Base-by-base conservation (phyloP, 2,888 invertebrate species). In the Trissonchulus sp. region DNA sequence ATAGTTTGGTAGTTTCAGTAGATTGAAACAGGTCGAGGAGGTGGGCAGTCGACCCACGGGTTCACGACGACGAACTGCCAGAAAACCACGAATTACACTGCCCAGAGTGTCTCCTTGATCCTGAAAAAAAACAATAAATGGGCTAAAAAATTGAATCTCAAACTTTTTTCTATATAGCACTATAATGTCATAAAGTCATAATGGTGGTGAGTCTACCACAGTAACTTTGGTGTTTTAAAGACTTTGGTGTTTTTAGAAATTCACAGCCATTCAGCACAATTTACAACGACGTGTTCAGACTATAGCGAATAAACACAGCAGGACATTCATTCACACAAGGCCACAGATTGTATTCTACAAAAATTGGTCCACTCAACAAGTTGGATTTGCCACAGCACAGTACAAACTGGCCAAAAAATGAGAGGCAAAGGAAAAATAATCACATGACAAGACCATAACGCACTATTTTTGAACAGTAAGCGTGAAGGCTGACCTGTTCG, bases 1-100 rank as follows among this genome's bases (percentile, higher is more conserved):
- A 85, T 99, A 99, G 87, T 98, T 99, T 75, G 99, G 99, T 82
- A 96, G 88, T 86, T 99, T 99, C 68, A 99, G 89, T 63, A 99
- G 89, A 87, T 99, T 99, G 87, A 99, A 99, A 85, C 99, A 99
- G 0, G 99, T 99, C 0, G 98, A 98, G 0, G 97, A 96, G 0
- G 99, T 98, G n/a, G 99, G 98, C 65, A 99, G 88, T 48, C 97
- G 90, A n/a, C 69, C 78, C 30, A 94, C 89, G 0, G 95, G 94
- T 84, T 95, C 95, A 84, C 93, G 93, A 84, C 94, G 94, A 72
- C 95, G 89, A 82, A 99, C 95, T 18, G 97, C 96, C 85, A 99
- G 94, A 86, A 99, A 99, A 30, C 98, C 99, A 76, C 98, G 90
- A 78, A 99, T 92, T 0, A 99, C 97, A 85, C 95, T 95, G 30